Conservation (phyloP, 2,888 invertebrate species). For the Parnassius smintheus region DNA sequence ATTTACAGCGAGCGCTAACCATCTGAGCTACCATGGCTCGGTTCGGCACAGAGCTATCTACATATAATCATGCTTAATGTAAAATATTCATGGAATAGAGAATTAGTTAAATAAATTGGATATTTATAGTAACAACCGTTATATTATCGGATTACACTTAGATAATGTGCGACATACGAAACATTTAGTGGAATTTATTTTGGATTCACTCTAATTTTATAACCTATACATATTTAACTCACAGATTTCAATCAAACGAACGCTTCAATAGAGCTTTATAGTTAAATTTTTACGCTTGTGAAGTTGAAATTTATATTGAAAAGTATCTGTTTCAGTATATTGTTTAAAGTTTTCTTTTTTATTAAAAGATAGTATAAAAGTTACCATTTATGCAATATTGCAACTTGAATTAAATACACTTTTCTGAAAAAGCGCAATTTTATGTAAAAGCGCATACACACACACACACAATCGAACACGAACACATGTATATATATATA, state of each 20-base stretch:
- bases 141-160: constrained; percentile 29
- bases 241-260: too few relatives aligned
- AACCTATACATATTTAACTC: not conserved
- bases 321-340: too few relatives aligned
- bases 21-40: too few relatives aligned
- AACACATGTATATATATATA: not conserved
- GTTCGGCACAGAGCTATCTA: not conserved
- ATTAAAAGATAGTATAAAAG: too few relatives aligned
- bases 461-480: not conserved
- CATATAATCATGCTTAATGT: constrained; percentile 9
- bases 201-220: not conserved
- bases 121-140: constrained; percentile 29
- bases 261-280: too few relatives aligned
- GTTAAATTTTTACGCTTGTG: too few relatives aligned
- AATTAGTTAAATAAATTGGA: constrained; percentile 28
- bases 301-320: not conserved
- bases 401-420: not conserved
- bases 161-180: constrained; percentile 10
- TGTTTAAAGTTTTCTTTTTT: too few relatives aligned
- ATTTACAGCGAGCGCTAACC: too few relatives aligned
- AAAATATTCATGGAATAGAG: constrained; percentile 24
- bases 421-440: not conserved
- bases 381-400: too few relatives aligned
- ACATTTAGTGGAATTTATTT: constrained; percentile 5
- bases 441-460: not conserved